phyloP scores from a whole-genome alignment of 1,140 invertebrate species.

The Aphelinus certus region DNA sequence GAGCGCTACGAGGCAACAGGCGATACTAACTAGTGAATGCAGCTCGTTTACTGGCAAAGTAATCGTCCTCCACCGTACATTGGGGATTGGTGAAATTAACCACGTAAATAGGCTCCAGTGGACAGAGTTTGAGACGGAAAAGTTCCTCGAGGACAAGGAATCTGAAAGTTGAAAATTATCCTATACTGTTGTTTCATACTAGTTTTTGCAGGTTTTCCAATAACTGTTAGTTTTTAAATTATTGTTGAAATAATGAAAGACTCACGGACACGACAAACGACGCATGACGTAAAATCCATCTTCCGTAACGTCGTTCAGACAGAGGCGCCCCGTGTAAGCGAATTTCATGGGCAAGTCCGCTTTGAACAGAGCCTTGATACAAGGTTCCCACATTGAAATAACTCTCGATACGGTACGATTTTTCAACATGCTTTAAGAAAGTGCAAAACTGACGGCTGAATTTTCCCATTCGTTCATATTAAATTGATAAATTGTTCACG shows the following conservation, averaged over 20 bases:
- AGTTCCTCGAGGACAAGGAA: conserved; percentile 59
- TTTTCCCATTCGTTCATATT: too few species aligned
- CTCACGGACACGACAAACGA: conserved; percentile 46
- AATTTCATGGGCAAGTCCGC: conserved; percentile 68
- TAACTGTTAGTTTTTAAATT: too few species aligned
- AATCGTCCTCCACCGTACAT: background rate
- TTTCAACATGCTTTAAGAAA: conserved; percentile 63
- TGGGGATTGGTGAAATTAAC: conserved; percentile 45
- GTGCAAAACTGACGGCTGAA: background rate
- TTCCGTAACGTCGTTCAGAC: conserved; percentile 66
- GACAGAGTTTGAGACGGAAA: conserved; percentile 53
- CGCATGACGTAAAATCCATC: conserved; percentile 61
- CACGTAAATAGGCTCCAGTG: conserved; percentile 55
- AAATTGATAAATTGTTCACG: too few species aligned
- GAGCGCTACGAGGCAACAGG: too few species aligned
- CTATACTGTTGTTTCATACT: background rate
- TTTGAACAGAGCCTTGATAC: conserved; percentile 65
- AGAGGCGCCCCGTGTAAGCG: conserved; percentile 66
- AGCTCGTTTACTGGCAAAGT: background rate
- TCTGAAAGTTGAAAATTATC: conserved; percentile 35
- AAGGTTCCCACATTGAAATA: conserved; percentile 66
- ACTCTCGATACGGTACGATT: conserved; percentile 60
- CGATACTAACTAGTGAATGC: conserved; percentile 28
- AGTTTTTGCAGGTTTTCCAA: too few species aligned
- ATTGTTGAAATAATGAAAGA: too few species aligned